Base-by-base conservation (phyloP, 2,113 vertebrate species). In the Notothenia coriiceps region DNA sequence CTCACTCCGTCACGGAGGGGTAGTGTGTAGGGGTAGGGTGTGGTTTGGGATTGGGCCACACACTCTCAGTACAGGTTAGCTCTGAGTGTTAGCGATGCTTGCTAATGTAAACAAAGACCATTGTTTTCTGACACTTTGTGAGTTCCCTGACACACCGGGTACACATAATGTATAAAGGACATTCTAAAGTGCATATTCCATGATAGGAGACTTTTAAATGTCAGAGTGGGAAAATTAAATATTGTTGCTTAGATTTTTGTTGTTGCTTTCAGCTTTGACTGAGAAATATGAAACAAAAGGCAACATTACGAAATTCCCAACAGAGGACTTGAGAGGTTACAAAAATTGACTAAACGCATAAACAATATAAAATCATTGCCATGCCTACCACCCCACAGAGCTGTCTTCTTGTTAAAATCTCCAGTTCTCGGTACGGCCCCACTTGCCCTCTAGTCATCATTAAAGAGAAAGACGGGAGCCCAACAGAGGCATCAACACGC, bases 361-460 rank as follows among this genome's bases (percentile, higher is more conserved):
- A 87, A 90, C 74, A 89, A 82, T 68, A 66, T 61, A 51, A 77
- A 86, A 78, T 79, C 74, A 73, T 70, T 67, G 85, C 54, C 65
- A 70, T 78, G 68, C 74, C 75, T 62, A 71, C 57, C 72, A 68
- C 44, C 63, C 79, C 66, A 63, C 51, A 17, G 66, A 79, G 80
- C 74, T 74, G 79, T 81, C 74, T 82, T 67, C 88, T 94, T 93
- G 92, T 92, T 93, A 91, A 90, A 91, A 88, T 84, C 80, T 83
- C 61, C 63, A 35, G 57, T 56, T 90, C 84, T 89, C 77, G 66
- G 89, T 72, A 61, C 71, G 84, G 90, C 89, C 61, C 64, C 67
- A 66, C 61, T 67, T 89, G 87, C 91, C 92, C 91, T 91, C 79
- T 84, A 92, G 94, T 89, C 89, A 90, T 93, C 92, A 92, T 92